Evolutionary conservation across 2,888 invertebrate species (phyloP), one percentile per base, ranked within the genome.

Genomic region (Cremastinae sp.): DNA sequence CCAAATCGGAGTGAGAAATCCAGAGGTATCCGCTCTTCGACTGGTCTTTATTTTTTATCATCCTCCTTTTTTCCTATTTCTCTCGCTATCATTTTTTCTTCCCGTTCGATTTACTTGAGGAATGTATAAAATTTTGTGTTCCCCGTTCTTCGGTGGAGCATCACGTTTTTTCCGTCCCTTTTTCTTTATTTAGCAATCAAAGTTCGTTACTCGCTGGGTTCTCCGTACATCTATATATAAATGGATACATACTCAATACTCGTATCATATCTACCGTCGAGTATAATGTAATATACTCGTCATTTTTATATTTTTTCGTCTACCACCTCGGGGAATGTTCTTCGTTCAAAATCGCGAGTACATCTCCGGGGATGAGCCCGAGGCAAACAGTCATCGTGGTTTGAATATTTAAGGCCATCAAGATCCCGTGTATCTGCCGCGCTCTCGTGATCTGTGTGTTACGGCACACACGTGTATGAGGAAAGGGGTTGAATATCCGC

Each of bases 391-490:
- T 76, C 73, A 65, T 73, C 76, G 76, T 73, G 76, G 76, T 69
- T 76, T 76, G 76, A 76, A 76, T 76, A 76, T 73, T 76, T 76
- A 76, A 73, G 64, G 59, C 53, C 72, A 68, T 56, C 56, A 53
- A 61, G 61, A 14, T 59, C 56, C 22, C 45, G 55, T 22, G 14
- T 22, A 68, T 45, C 12, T 49, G 39, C 41, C n/a, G 49, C 41
- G 58, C 45, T 4, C 14, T 16, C 18, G 16, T 16, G 16, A 8
- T 16, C 47, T 5, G 3, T 47, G 47, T 41, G 41, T 41, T 41
- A 16, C 14, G 12, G n/a, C 12, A 10, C 41, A 65, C 7, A 39
- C 3, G 49, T 51, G 28, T 41, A 28, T 47, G 35, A 41, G 53
- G 2, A 9, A 69, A 58, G 39, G 41, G 35, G 10, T 45, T 8